Percentiles rank a stretch among this genome's conserved stretches.
Conservation (phyloP, 2,888 invertebrate genomes). For the Meiosimyza platycephala region DNA sequence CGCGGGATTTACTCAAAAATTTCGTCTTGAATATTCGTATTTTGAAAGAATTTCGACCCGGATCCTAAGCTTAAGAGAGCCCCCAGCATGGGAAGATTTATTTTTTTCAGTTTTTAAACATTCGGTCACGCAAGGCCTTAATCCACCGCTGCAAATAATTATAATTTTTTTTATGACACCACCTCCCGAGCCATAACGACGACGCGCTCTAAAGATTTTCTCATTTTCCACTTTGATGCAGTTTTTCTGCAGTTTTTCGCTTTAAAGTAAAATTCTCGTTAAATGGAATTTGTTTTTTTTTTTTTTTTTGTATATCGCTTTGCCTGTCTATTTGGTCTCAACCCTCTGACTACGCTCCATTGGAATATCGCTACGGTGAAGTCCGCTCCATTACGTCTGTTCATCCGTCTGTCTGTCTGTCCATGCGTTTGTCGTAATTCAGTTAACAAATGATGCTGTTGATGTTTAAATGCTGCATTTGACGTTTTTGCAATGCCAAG, state of each 20-base stretch:
- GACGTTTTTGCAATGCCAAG: background rate
- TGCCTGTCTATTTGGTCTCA: background rate
- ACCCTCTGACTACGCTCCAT: background rate
- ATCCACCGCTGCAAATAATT: too few relatives aligned
- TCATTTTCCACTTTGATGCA: constrained; percentile 5
- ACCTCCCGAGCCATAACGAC: too few relatives aligned
- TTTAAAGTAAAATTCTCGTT: constrained; percentile 12
- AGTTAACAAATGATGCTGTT: constrained; percentile 5
- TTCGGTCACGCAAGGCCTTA: too few relatives aligned
- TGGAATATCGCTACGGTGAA: background rate
- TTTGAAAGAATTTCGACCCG: too few relatives aligned
- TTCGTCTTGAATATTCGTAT: too few relatives aligned
- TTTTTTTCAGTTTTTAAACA: too few relatives aligned
- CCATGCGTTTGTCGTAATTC: background rate
- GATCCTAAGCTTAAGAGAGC: too few relatives aligned
- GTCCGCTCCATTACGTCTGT: background rate
- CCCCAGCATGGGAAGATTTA: too few relatives aligned
- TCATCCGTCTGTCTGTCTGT: background rate
- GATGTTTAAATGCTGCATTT: background rate
- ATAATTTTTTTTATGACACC: too few relatives aligned
- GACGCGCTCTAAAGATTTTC: background rate
- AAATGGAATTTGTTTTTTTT: background rate
- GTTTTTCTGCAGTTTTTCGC: background rate
- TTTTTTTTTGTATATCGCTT: background rate
- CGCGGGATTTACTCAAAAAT: too few relatives aligned